Base-by-base conservation (phyloP, 2,888 invertebrate genomes). In the Heliconius aoede region DNA sequence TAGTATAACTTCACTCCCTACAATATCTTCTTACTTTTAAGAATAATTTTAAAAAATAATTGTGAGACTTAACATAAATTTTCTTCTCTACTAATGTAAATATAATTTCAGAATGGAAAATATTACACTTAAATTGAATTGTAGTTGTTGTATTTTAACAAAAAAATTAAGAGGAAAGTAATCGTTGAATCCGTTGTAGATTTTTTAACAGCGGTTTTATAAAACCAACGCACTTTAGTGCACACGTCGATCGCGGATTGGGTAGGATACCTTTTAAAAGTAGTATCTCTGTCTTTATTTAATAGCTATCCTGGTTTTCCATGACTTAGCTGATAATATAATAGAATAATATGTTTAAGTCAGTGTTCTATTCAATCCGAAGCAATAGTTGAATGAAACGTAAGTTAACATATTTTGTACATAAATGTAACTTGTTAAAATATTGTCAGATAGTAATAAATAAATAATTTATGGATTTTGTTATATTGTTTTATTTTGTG, bases 401-500 rank as follows among this genome's bases (percentile, higher is more conserved):
- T 74, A 76, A 77, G 72, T 62, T 77, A 80, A 81, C 78, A 81
- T 76, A 79, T 91, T 93, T 93, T 94, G 93, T 93, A 94, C 89
- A 93, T 93, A 94, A 64, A 86, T 86, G 88, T 85, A 85, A 88
- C 89, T 92, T 92, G 92, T 94, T 93, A 92, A 88, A 88, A 91
- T 91, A 91, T 91, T 92, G 91, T 91, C 90, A 88, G 86, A 92
- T 93, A 93, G 94, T 90, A 89, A 91, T 93, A 93, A 69, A 91
- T 93, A 93, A 93, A 90, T 92, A 94, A 93, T 91, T 92, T 93
- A 94, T 93, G 91, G 90, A 92, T 91, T 94, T 94, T 93, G 91
- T 84, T 82, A 13, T 55, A 30, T 36, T 81, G 82, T 86, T 83
- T 84, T 83, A 84, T 86, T 81, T 82, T 76, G 64, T 4, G 1